Evolutionary conservation across 2,888 invertebrate genomes (phyloP).

Genomic region (Scaptodrosophila latifasciaeformis): DNA sequence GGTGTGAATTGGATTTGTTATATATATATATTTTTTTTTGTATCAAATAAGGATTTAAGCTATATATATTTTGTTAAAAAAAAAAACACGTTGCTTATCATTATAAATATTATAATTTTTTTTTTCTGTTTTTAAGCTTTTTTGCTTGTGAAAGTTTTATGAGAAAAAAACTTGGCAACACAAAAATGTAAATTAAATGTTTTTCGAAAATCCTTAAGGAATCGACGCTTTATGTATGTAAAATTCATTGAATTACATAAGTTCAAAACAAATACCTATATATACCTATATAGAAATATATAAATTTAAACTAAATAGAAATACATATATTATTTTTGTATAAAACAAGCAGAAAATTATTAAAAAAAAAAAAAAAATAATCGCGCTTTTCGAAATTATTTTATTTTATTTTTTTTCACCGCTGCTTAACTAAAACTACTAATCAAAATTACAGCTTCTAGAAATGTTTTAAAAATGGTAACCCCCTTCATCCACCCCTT

Average conservation of each 20-base stretch:
- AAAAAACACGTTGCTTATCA: neutral
- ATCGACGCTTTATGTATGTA: too few species aligned
- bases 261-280: neutral
- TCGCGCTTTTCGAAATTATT: slow-evolving; percentile 13
- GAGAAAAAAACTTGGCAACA: slow-evolving; percentile 22
- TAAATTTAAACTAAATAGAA: slow-evolving; percentile 13
- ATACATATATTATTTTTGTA: too few species aligned
- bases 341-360: too few species aligned
- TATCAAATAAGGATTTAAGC: neutral
- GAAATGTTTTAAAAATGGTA: too few species aligned
- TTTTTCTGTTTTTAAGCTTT: slow-evolving; percentile 22
- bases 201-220: slow-evolving; percentile 11
- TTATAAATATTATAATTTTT: slow-evolving; percentile 12
- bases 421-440: slow-evolving; percentile 11
- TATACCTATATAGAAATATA: slow-evolving; percentile 9
- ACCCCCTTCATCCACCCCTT: too few species aligned
- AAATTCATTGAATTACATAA: neutral
- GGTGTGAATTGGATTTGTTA: slow-evolving; percentile 11
- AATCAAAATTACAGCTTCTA: slow-evolving; percentile 22
- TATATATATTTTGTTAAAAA: neutral
- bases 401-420: slow-evolving; percentile 5
- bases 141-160: slow-evolving; percentile 33
- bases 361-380: too few species aligned
- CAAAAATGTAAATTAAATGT: slow-evolving; percentile 45
- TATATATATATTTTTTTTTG: slow-evolving; percentile 5